A percentile compares a stretch with the other conserved stretches of the same genome.
Conservation (phyloP, 37 sponge, comb jelly and placozoan genomes). For the Amphimedon queenslandica region DNA sequence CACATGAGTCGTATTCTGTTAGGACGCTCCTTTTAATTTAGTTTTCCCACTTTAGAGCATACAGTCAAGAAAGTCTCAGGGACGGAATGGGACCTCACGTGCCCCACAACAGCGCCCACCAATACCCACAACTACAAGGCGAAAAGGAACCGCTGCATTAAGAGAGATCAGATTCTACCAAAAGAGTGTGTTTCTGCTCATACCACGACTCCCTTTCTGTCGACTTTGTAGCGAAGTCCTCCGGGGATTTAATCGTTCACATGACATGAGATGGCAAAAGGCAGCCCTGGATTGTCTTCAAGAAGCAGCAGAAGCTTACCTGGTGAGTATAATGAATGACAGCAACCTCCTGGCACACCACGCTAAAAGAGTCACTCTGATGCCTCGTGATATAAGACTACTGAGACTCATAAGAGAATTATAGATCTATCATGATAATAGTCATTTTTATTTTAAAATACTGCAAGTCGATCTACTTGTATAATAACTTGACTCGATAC, state of each 20-base stretch:
- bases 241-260: not conserved
- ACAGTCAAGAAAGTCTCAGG: no score
- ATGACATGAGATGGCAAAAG: conserved; percentile 52
- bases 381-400: conserved; percentile 48
- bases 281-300: conserved; percentile 70
- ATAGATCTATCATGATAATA: not conserved
- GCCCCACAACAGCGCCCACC: no score
- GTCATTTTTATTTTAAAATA: conserved; percentile 3
- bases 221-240: conserved; percentile 35
- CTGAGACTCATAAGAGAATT: conserved; percentile 28
- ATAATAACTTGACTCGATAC: no score
- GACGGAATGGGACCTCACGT: no score
- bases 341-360: conserved; percentile 49
- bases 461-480: not conserved
- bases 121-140: no score
- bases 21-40: no score
- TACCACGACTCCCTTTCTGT: conserved; percentile 57
- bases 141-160: conserved; percentile 18
- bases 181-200: conserved; percentile 43
- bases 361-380: conserved; percentile 66
- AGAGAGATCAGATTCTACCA: conserved; percentile 49
- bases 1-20: no score
- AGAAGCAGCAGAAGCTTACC: conserved; percentile 69
- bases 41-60: no score
- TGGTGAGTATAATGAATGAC: conserved; percentile 55